Conservation (phyloP, 2,113 vertebrate species). For the Sinosuthora webbiana region DNA sequence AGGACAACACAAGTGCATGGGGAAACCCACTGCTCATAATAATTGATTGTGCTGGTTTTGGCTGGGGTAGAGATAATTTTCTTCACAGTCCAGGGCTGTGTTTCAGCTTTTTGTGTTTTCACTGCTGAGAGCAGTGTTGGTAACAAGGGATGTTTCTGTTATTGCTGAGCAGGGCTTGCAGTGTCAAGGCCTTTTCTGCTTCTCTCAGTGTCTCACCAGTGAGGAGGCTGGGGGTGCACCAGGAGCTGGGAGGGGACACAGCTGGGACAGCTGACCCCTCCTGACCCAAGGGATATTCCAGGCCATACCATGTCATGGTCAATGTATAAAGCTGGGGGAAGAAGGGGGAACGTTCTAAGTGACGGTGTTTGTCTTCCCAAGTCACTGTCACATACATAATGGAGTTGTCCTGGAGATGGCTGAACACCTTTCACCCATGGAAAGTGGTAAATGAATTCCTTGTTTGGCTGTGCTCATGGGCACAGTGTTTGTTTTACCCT, state of each 20-base stretch:
- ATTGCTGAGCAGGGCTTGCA: not conserved
- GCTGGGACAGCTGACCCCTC: not conserved
- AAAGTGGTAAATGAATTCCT: not conserved
- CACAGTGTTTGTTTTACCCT: not conserved
- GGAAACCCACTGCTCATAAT: not conserved
- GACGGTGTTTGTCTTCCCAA: not conserved
- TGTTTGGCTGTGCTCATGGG: not conserved
- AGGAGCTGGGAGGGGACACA: not conserved
- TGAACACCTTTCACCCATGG: not conserved
- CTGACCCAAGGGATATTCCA: not conserved
- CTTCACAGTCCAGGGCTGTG: not conserved
- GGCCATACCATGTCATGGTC: not conserved
- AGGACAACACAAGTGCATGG: not conserved
- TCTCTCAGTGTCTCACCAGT: fast-evolving
- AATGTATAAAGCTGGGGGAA: not conserved
- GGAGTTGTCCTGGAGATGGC: not conserved
- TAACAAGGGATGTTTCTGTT: not conserved
- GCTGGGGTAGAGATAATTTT: not conserved
- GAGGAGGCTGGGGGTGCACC: not conserved
- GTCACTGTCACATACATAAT: not conserved
- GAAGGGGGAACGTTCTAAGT: not conserved
- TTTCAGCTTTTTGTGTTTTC: not conserved
- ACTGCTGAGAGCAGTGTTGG: not conserved
- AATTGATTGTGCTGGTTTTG: not conserved
- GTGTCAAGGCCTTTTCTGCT: not conserved